These are phyloP conservation scores for Sylvia borin DNA, from an alignment of 2,797 vertebrate species.

Conservation along the genomic window DNA sequence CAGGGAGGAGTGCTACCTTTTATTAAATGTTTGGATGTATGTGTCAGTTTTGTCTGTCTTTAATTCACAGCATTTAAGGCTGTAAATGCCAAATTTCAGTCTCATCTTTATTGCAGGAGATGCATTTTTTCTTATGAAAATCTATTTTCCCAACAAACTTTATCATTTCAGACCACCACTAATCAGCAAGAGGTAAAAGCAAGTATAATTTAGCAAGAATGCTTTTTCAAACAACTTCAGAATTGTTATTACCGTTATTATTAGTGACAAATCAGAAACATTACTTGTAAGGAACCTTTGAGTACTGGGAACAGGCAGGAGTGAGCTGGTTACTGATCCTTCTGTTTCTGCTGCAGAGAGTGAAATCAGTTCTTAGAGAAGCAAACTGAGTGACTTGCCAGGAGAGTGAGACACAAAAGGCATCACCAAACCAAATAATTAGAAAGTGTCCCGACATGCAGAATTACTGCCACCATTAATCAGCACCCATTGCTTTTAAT, in stretches of 20 bases:
- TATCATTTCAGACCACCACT: background rate
- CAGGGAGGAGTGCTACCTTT: background rate
- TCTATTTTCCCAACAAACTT: background rate
- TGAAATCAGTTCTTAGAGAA: background rate
- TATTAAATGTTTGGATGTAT: background rate
- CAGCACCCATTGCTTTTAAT: conserved; percentile 36
- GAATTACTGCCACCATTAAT: conserved; percentile 21
- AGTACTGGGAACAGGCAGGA: background rate
- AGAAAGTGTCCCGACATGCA: background rate
- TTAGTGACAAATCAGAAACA: background rate
- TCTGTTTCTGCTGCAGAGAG: background rate
- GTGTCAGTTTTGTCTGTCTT: background rate
- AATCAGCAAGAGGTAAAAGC: background rate
- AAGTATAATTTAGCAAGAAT: background rate
- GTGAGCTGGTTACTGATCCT: background rate
- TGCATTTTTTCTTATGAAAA: background rate
- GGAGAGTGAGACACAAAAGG: background rate
- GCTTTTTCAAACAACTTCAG: background rate
- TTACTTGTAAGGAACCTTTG: background rate
- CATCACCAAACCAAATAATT: conserved; percentile 24
- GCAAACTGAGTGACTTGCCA: background rate
- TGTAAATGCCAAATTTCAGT: background rate
- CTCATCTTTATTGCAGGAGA: background rate
- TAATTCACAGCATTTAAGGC: background rate
- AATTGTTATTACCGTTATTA: fast-evolving